A percentile compares a stretch with the other conserved stretches of the same genome.
phyloP scores from a whole-genome alignment of 2,113 vertebrate genomes.

The Turnix velox region DNA sequence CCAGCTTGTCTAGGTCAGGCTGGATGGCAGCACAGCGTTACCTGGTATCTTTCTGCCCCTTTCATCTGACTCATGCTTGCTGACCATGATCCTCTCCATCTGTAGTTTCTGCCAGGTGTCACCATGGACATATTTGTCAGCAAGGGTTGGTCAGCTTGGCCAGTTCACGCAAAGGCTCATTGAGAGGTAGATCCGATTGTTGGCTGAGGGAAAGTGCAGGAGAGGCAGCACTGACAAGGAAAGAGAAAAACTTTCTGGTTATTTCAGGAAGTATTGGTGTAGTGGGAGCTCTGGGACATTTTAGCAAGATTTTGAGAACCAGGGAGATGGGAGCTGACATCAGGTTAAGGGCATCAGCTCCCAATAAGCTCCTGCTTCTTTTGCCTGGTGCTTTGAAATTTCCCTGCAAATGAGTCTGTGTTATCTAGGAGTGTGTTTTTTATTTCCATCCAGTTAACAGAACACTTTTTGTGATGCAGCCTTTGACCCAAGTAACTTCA shows the following conservation, averaged over 20 bases:
- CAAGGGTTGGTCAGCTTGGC: neutral
- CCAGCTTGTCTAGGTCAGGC: no score
- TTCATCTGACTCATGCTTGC: neutral
- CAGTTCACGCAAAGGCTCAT: neutral
- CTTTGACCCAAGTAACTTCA: neutral
- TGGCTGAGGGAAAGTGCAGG: neutral
- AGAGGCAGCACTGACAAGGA: neutral
- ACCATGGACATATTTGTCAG: fast-evolving
- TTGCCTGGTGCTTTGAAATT: neutral
- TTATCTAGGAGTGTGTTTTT: neutral
- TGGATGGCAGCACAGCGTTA: no score
- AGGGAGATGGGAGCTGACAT: neutral
- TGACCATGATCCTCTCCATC: neutral
- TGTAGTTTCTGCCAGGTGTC: neutral
- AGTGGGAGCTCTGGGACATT: neutral
- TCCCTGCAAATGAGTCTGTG: neutral
- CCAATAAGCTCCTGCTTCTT: neutral
- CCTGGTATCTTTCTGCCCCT: neutral
- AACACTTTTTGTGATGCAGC: neutral
- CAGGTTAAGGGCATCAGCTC: neutral
- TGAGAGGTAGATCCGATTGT: neutral
- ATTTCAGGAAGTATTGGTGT: neutral
- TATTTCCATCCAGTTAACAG: neutral
- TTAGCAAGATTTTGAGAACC: neutral
- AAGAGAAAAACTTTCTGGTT: neutral